Conservation (phyloP, 2,797 vertebrate genomes). For the Sorex maritimensis region DNA sequence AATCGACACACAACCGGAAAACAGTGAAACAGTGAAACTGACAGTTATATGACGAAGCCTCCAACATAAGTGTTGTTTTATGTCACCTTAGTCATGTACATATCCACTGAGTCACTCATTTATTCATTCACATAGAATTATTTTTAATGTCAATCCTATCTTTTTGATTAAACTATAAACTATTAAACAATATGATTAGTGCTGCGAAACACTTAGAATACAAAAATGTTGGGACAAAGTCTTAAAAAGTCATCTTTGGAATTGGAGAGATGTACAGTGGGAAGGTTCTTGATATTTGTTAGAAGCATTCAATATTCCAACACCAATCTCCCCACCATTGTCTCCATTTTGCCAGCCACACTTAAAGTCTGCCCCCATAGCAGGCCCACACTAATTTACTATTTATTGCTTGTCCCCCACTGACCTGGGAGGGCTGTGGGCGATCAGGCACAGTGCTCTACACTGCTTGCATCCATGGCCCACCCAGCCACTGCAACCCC, state of each 20-base stretch:
- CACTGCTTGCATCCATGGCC: not conserved
- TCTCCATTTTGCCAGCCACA: no score
- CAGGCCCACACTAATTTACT: no score
- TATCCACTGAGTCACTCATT: not conserved
- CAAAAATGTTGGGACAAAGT: conserved; percentile 14
- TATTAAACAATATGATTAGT: conserved; percentile 26
- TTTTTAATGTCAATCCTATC: conserved; percentile 34
- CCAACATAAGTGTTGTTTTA: not conserved
- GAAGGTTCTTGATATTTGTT: not conserved
- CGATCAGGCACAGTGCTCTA: not conserved
- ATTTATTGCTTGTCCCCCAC: no score
- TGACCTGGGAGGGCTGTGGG: not conserved
- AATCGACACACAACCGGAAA: no score
- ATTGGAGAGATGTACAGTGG: no score
- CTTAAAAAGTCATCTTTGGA: not conserved
- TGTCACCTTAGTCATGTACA: not conserved
- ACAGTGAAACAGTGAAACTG: no score
- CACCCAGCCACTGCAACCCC: not conserved
- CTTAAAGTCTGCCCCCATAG: no score
- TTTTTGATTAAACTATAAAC: not conserved
- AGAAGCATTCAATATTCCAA: no score
- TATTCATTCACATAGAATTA: conserved; percentile 26
- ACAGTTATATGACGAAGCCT: conserved; percentile 1
- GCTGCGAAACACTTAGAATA: not conserved
- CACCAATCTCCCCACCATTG: no score